These are phyloP conservation scores for Brachirus orientalis DNA, from an alignment of 2,113 vertebrate genomes.

Conservation along the genomic window DNA sequence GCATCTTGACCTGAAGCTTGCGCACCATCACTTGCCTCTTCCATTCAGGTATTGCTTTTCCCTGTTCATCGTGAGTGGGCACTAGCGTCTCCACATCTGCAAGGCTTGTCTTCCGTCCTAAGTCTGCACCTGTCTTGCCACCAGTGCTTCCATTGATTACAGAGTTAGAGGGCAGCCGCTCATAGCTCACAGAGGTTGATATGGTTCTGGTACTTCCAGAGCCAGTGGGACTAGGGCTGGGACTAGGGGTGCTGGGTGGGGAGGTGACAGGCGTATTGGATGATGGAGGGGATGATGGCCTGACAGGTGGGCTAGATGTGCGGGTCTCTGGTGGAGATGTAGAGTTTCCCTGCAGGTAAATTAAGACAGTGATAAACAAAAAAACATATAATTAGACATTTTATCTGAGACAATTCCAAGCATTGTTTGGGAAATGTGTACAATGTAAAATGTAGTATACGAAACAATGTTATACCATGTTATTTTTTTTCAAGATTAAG, in stretches of 20 bases:
- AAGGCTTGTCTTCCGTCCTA: slow-evolving; percentile 69
- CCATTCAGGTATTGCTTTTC: slow-evolving; percentile 92
- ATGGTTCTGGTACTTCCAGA: slow-evolving; percentile 62
- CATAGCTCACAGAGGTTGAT: slow-evolving; percentile 70
- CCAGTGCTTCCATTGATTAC: slow-evolving; percentile 85
- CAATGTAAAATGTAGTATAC: no score
- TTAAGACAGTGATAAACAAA: slow-evolving; percentile 4
- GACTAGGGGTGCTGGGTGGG: slow-evolving; percentile 72
- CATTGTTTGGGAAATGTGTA: no score
- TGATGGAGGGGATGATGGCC: slow-evolving; percentile 58
- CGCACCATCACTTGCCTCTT: slow-evolving; percentile 95
- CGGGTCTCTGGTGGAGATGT: slow-evolving; percentile 70
- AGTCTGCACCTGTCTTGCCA: slow-evolving; percentile 28
- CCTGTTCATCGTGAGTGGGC: slow-evolving; percentile 93
- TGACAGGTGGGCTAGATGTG: slow-evolving; percentile 57
- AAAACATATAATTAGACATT: not conserved
- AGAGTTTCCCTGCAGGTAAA: slow-evolving; percentile 61
- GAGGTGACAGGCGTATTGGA: slow-evolving; percentile 18
- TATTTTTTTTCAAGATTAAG: not conserved
- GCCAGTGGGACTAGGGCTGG: slow-evolving; percentile 72
- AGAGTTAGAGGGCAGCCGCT: slow-evolving; percentile 70
- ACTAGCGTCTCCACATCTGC: slow-evolving; percentile 87
- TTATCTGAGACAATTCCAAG: no score
- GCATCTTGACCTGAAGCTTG: slow-evolving; percentile 94
- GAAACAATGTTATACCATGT: no score